phyloP scores from a whole-genome alignment of 2,113 vertebrate genomes.

The Colinus virginianus region DNA sequence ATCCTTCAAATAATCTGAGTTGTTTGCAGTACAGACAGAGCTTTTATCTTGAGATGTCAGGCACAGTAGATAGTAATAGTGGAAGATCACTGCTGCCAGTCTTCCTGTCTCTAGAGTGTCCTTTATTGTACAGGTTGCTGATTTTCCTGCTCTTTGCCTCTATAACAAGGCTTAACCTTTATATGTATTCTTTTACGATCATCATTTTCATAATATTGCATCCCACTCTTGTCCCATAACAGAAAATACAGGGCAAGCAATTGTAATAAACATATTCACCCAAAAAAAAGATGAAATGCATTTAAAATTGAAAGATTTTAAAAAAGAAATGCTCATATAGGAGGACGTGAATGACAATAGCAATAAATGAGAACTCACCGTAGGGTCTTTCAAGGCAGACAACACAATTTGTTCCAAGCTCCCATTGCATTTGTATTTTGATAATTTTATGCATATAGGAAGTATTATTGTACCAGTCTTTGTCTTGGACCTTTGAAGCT shows the following conservation, averaged over 20 bases:
- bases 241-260: background rate
- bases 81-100: background rate
- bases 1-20: background rate
- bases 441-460: background rate
- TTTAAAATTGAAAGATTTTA: background rate
- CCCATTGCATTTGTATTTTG: background rate
- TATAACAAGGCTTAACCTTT: background rate
- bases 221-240: background rate
- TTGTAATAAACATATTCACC: background rate
- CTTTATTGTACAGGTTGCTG: background rate
- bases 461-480: background rate
- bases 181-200: background rate
- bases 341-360: background rate
- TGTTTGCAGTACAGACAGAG: background rate
- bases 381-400: background rate
- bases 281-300: background rate
- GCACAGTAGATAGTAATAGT: background rate
- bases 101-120: background rate
- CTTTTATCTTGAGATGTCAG: background rate
- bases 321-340: background rate
- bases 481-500: background rate
- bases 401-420: background rate
- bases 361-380: background rate
- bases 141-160: background rate
- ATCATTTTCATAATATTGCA: background rate